Base-by-base conservation (phyloP, 2,113 vertebrate species). In the Ammospiza caudacuta region DNA sequence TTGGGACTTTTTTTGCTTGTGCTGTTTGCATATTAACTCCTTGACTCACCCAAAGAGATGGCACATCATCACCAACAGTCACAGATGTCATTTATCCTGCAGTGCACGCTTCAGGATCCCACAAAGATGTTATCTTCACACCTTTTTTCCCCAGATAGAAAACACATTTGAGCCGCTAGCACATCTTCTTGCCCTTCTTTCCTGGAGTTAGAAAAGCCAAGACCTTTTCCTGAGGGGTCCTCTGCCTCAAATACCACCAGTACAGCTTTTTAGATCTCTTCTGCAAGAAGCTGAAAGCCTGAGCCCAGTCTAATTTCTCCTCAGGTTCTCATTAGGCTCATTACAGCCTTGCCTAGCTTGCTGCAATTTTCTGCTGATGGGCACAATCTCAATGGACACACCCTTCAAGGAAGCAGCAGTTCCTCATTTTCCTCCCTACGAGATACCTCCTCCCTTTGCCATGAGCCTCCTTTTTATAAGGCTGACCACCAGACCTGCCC, bases 351-450 rank as follows among this genome's bases (percentile, higher is more conserved):
- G 83, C 89, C 1, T 19, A 91, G 73, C 94, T 92, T 89, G 83
- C 66, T 96, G 92, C 80, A 93, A 78, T 89, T 92, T 96, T 92
- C 86, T 95, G 96, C 96, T 97, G 94, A 96, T 93, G 47, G 82
- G n/a, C 94, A 61, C 62, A 77, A 31, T 66, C 88, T 88, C 31
- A 0, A 63, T 74, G 47, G 57, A 57, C 94, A 96, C 96, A 78
- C 96, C 96, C 94, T 93, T 90, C 80, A 90, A 87, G 86, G 95
- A 94, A 96, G 47, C 73, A 83, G 22, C 83, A 93, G 57, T 94
- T 96, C 95, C 86, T 91, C 81, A 94, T 93, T 93, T 87, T 61
- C 94, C 75, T 81, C 83, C 73, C 77, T 39, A 0, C 59, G 76
- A 89, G 90, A 83, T 55, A 74, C 61, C 64, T 83, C 90, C 92